A percentile compares a stretch with the other conserved stretches of the same genome.
Evolutionary conservation across 2,888 invertebrate species (phyloP).

Genomic region (Ichneumoninae sp.): DNA sequence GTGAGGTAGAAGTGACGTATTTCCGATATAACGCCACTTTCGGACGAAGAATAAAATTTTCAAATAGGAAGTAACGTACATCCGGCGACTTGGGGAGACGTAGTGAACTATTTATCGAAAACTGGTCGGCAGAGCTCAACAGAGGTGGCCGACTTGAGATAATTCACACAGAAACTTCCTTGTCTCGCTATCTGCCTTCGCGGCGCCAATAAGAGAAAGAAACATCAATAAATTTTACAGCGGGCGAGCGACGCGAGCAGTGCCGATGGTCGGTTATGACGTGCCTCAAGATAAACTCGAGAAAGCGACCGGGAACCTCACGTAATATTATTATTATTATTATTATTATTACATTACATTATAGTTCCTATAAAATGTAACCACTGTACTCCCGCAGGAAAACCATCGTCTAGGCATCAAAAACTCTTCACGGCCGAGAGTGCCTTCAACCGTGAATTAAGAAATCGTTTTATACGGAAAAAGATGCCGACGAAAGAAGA

Average conservation of each 20-base stretch:
- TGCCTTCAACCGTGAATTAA: slow-evolving; percentile 60
- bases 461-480: slow-evolving; percentile 25
- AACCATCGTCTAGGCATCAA: background rate
- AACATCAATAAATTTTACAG: slow-evolving; percentile 45
- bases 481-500: slow-evolving; percentile 12
- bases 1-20: background rate
- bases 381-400: background rate
- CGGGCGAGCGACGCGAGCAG: slow-evolving; percentile 25
- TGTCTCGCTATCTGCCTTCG: slow-evolving; percentile 71
- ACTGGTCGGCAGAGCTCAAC: slow-evolving; percentile 18
- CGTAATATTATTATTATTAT: slow-evolving; percentile 38
- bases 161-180: slow-evolving; percentile 72
- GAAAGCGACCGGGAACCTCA: slow-evolving; percentile 36
- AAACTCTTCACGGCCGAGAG: background rate
- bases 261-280: slow-evolving; percentile 42
- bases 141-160: slow-evolving; percentile 60
- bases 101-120: slow-evolving; percentile 17
- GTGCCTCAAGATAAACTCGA: slow-evolving; percentile 40
- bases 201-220: slow-evolving; percentile 26
- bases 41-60: no score
- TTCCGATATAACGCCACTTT: no score
- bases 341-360: slow-evolving; percentile 12
- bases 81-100: background rate
- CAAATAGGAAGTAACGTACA: background rate
- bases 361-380: slow-evolving; percentile 6